Percentiles rank a stretch among this genome's conserved stretches.
phyloP scores from a whole-genome alignment of 2,113 vertebrate species.

The Bos javanicus region DNA sequence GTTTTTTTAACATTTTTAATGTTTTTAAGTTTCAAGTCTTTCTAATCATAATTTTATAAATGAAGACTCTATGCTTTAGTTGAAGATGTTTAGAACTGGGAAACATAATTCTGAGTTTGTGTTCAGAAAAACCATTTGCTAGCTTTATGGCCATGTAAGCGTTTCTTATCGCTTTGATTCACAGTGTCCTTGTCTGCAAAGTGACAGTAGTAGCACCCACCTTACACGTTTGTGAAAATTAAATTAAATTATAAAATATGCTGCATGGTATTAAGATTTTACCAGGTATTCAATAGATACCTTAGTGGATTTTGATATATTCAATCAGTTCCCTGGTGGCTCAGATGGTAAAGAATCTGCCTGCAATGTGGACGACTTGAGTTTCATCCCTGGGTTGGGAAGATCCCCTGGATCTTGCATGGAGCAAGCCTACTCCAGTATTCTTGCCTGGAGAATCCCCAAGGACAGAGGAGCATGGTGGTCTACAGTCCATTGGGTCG shows the following conservation, averaged over 20 bases:
- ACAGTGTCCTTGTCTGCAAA: background rate
- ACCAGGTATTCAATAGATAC: background rate
- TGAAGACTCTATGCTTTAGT: background rate
- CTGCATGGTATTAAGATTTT: background rate
- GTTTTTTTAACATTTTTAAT: background rate
- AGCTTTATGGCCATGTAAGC: background rate
- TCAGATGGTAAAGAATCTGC: background rate
- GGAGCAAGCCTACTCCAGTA: background rate
- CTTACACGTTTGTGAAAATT: background rate
- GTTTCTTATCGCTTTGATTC: background rate
- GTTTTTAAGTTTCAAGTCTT: background rate
- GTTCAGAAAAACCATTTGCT: background rate
- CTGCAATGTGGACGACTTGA: background rate
- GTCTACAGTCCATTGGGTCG: accelerated
- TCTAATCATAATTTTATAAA: background rate
- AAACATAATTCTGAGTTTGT: background rate
- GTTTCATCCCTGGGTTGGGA: background rate
- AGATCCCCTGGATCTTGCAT: background rate
- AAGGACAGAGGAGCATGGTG: background rate
- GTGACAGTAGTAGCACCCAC: background rate
- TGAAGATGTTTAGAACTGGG: background rate
- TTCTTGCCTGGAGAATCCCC: background rate
- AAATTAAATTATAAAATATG: background rate
- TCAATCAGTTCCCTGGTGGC: background rate
- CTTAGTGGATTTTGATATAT: background rate